Conservation (phyloP, 2,113 vertebrate species). For the Labeo rohita region DNA sequence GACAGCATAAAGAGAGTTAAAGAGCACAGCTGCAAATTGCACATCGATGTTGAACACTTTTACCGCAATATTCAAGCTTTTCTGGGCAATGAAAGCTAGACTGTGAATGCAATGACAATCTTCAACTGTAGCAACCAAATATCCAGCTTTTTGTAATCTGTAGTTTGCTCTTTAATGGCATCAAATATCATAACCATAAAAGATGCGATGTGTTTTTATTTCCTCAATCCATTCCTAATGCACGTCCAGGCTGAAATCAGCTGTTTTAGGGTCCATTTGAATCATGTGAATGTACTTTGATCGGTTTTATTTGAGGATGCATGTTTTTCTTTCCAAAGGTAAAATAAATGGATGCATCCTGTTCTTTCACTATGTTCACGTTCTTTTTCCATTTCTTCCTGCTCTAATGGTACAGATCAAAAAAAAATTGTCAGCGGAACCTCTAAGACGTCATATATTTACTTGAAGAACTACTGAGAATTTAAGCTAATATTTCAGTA, state of each 20-base stretch:
- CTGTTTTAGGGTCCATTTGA: neutral
- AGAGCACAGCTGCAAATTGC: neutral
- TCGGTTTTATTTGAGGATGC: neutral
- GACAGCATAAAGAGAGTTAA: neutral
- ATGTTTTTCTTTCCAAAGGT: neutral
- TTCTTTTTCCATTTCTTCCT: neutral
- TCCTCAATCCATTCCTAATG: neutral
- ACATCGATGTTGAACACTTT: neutral
- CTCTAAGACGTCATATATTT: neutral
- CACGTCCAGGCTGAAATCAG: neutral
- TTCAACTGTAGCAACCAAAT: neutral
- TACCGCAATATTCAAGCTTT: neutral
- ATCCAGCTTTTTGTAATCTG: neutral
- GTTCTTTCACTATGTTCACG: neutral
- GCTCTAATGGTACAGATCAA: neutral
- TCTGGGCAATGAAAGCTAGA: neutral
- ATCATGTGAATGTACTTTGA: neutral
- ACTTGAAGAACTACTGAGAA: neutral
- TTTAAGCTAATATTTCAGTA: neutral
- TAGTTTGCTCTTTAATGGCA: neutral
- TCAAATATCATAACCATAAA: neutral
- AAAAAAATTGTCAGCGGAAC: neutral
- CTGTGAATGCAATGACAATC: constrained; percentile 15
- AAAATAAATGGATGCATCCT: constrained; percentile 2
- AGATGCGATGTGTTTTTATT: neutral